Conservation (phyloP, 1,140 invertebrate genomes). For the Scaptomyza montana region DNA sequence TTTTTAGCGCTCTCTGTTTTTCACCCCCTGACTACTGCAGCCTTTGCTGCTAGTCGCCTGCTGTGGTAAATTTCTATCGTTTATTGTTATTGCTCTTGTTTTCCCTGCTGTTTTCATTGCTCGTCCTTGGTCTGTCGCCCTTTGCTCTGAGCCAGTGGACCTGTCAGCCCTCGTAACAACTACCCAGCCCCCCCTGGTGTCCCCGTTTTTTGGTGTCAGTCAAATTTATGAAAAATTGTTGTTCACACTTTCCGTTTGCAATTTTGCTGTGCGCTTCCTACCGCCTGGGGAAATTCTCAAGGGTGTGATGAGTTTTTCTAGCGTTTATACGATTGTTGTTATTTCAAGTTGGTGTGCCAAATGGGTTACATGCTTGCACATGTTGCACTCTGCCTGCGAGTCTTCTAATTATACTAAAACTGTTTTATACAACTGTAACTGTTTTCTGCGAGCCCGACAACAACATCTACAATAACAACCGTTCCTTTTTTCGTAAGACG, state of each 20-base stretch:
- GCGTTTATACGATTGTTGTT: constrained; percentile 11
- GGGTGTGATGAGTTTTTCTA: constrained; percentile 13
- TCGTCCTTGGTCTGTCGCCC: constrained; percentile 19
- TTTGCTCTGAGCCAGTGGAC: constrained; percentile 13
- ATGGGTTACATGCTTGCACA: constrained; percentile 75
- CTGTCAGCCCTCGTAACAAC: constrained; percentile 16
- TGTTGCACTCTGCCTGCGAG: constrained; percentile 41
- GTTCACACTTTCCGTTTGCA: constrained; percentile 74
- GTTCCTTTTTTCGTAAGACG: too few relatives aligned
- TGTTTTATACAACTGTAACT: too few relatives aligned
- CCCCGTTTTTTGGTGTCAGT: constrained; percentile 35
- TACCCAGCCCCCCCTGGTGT: not conserved
- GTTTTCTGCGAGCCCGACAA: too few relatives aligned
- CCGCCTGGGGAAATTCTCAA: constrained; percentile 1
- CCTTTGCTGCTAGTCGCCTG: constrained; percentile 42
- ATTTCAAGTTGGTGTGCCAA: constrained; percentile 49
- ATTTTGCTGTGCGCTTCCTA: constrained; percentile 10
- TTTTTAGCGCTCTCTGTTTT: not conserved
- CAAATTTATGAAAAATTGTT: constrained; percentile 84
- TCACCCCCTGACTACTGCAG: not conserved
- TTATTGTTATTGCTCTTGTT: constrained; percentile 82
- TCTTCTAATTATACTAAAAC: too few relatives aligned
- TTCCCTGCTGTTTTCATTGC: constrained; percentile 70
- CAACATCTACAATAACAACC: too few relatives aligned
- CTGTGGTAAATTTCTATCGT: constrained; percentile 82